Evolutionary conservation across 2,113 vertebrate genomes (phyloP).

Genomic region (Nymphicus hollandicus): DNA sequence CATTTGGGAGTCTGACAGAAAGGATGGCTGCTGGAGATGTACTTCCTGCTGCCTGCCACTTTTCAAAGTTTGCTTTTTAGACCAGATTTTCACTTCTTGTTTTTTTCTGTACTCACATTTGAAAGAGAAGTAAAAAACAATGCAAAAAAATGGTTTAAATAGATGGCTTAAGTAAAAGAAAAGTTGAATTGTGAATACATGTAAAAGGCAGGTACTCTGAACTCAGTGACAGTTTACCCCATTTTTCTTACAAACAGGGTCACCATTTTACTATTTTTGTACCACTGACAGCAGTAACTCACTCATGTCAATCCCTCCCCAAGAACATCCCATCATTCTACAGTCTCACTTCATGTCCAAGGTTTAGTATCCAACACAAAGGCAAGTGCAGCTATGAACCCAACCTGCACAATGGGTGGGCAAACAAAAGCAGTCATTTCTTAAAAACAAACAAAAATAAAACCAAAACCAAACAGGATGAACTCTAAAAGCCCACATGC

Average conservation of each 20-base stretch:
- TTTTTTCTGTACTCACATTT: not conserved
- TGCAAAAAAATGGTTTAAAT: not conserved
- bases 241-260: not conserved
- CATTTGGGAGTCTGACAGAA: not conserved
- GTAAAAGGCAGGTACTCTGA: not conserved
- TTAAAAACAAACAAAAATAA: not conserved
- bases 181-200: not conserved
- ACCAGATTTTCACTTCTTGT: not conserved
- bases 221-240: not conserved
- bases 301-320: not conserved
- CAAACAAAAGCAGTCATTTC: not conserved
- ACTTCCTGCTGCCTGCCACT: not conserved
- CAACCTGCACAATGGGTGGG: not conserved
- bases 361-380: not conserved
- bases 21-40: not conserved
- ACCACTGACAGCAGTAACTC: not conserved
- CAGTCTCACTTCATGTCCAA: not conserved
- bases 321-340: not conserved
- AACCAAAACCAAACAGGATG: accelerated
- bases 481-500: not conserved
- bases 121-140: not conserved
- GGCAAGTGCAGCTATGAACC: not conserved
- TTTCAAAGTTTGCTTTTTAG: not conserved
- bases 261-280: not conserved
- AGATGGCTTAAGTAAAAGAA: not conserved